Evolutionary conservation across 2,113 vertebrate genomes (phyloP), one percentile per base, ranked within the genome.

Genomic region (Aphelocoma coerulescens): DNA sequence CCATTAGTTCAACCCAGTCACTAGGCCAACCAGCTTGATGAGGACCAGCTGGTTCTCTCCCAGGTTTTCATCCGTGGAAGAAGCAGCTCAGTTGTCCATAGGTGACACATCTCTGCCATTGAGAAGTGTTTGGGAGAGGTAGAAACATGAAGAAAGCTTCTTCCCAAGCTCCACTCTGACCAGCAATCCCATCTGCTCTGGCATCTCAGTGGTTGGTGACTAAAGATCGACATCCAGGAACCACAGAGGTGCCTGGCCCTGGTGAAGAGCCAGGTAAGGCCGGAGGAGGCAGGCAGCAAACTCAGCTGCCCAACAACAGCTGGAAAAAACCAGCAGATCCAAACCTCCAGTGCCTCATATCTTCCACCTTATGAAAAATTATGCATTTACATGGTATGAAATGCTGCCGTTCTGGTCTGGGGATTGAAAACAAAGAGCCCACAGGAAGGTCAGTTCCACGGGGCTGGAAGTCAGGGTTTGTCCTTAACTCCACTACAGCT

Each of bases 281-380:
- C 19, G 55, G 39, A 78, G 26, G 8, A 87, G 32, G 51, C 3
- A 41, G 28, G 5, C 32, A 81, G 33, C 23, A 81, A 71, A 78
- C 0, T 1, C 1, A 3, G 13, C 57, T 43, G 9, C 32, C 22
- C 57, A 44, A 3, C 11, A 51, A 23, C 23, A 81, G 7, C 22
- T 51, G 30, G 32, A 7, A 71, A 61, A 54, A 24, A 32, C 0
- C 41, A 63, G 21, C 17, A 52, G 22, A 51, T 63, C 18, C 4
- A 9, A 6, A 11, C 39, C 9, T 89, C 18, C 54, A 58, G 32
- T 18, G 12, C 20, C 32, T 91, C 71, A 21, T 28, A 57, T 21
- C 9, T 61, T 57, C 49, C 11, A 44, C n/a, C 24, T 48, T 58
- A 27, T 0, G 1, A 55, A 58, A 71, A 89, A 52, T 4, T 2